A percentile compares a stretch with the other conserved stretches of the same genome.
Evolutionary conservation across 2,113 vertebrate genomes (phyloP).

Genomic region (Coregonus clupeaformis): DNA sequence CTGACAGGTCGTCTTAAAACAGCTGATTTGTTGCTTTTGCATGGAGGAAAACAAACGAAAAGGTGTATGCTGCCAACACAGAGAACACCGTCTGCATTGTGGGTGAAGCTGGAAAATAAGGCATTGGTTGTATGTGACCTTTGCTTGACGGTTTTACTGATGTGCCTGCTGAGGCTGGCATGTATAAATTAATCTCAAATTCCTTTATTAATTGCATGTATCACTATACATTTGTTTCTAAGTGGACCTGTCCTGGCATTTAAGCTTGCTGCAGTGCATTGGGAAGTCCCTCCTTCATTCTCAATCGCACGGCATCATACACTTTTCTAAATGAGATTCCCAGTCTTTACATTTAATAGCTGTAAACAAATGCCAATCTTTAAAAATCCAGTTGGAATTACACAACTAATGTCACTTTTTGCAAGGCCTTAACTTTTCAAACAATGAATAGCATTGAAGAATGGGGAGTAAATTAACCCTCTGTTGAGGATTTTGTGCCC

Average conservation of each 20-base stretch:
- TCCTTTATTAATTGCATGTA: conserved; percentile 83
- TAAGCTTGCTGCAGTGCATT: conserved; percentile 47
- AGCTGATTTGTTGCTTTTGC: conserved; percentile 80
- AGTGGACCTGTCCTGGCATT: conserved; percentile 68
- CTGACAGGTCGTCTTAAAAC: conserved; percentile 76
- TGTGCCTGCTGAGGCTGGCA: conserved; percentile 67
- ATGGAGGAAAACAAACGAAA: conserved; percentile 58
- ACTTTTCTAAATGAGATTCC: conserved; percentile 11
- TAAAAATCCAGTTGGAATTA: neutral
- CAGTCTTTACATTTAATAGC: conserved; percentile 11
- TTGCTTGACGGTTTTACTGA: conserved; percentile 75
- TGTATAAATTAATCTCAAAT: conserved; percentile 82
- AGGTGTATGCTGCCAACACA: conserved; percentile 50
- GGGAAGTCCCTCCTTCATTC: conserved; percentile 22
- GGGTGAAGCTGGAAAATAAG: conserved; percentile 67
- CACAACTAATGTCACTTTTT: neutral
- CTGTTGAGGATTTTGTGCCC: conserved; percentile 6
- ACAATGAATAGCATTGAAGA: neutral
- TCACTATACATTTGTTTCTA: conserved; percentile 72
- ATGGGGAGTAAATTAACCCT: neutral
- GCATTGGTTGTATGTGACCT: conserved; percentile 73
- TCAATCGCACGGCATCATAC: neutral
- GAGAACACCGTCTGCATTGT: conserved; percentile 47
- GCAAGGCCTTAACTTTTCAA: neutral
- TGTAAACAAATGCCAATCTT: neutral